Evolutionary conservation across 2,797 vertebrate genomes (phyloP), one percentile per base, ranked within the genome.

Genomic region (Spheniscus humboldti): DNA sequence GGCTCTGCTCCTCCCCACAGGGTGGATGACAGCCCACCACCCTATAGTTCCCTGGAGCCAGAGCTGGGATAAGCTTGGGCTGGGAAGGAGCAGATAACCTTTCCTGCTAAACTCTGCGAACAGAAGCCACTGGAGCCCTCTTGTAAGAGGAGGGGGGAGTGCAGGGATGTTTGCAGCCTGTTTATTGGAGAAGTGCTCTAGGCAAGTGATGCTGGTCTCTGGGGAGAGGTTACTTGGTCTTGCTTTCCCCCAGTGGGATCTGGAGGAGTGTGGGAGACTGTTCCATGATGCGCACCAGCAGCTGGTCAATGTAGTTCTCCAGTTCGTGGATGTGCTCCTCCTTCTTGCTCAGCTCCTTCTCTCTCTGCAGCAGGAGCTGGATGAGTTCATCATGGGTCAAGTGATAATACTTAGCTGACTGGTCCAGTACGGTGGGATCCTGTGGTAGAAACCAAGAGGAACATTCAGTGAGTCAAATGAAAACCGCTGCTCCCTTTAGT

Each of bases 201-300:
- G 97, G 66, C 5, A 33, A 59, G 66, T 12, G 95, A 33, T 93
- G 94, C 88, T 90, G 95, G 39, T 89, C 87, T 73, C 82, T 52
- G 82, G 50, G 48, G 43, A 77, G 86, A 66, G 75, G 78, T 89
- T 95, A 98, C 57, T 97, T 92, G 62, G 3, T 8, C 71, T 59
- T 95, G 87, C 97, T 96, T 97, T 98, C 86, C 91, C 95, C 98
- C 98, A 99, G 97, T 4, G 97, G 96, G 82, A 99, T 99, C 98
- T 99, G 99, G 96, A 99, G 98, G 86, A 99, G 98, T 0, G 99
- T 99, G 43, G 99, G 99, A 3, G 99, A 99, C 94, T 99, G 99
- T 94, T 99, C 99, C 99, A 99, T 99, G 98, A 99, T 99, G 96
- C 99, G 99, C 92, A 99, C 99, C 95, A 99, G 98, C 96, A 99